phyloP scores from a whole-genome alignment of 1,140 invertebrate genomes.

The Hyles euphorbiae region DNA sequence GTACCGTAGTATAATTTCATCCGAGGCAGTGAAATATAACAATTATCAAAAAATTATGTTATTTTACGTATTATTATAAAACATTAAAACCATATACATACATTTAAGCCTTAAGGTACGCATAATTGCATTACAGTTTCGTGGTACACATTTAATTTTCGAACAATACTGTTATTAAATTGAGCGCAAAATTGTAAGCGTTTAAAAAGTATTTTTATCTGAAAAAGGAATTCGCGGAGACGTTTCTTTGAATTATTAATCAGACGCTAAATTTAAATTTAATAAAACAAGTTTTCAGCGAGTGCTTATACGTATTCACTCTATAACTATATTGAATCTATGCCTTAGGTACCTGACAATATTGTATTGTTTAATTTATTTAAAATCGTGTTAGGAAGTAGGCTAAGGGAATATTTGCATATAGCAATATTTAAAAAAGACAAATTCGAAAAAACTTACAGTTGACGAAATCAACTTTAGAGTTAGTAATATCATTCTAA shows the following conservation, averaged over 20 bases:
- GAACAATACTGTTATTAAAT: constrained; percentile 12
- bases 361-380: constrained; percentile 31
- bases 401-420: background rate
- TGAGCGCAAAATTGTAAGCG: constrained; percentile 27
- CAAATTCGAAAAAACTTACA: too few species aligned
- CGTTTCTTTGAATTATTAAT: constrained; percentile 51
- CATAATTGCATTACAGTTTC: too few species aligned
- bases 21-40: too few species aligned
- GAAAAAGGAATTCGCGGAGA: constrained; percentile 30
- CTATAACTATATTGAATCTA: constrained; percentile 19
- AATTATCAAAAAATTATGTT: too few species aligned
- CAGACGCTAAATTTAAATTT: constrained; percentile 50
- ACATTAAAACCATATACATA: too few species aligned
- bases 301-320: constrained; percentile 31
- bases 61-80: too few species aligned
- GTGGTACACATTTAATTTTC: too few species aligned
- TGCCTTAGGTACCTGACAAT: constrained; percentile 24
- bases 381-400: constrained; percentile 20
- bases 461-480: too few species aligned
- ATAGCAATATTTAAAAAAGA: too few species aligned
- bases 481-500: too few species aligned
- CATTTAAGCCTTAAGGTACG: too few species aligned
- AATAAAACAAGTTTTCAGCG: constrained; percentile 49
- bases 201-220: constrained; percentile 25
- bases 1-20: too few species aligned